Evolutionary conservation across 2,797 vertebrate genomes (phyloP).

Genomic region (Micromesistius poutassou): DNA sequence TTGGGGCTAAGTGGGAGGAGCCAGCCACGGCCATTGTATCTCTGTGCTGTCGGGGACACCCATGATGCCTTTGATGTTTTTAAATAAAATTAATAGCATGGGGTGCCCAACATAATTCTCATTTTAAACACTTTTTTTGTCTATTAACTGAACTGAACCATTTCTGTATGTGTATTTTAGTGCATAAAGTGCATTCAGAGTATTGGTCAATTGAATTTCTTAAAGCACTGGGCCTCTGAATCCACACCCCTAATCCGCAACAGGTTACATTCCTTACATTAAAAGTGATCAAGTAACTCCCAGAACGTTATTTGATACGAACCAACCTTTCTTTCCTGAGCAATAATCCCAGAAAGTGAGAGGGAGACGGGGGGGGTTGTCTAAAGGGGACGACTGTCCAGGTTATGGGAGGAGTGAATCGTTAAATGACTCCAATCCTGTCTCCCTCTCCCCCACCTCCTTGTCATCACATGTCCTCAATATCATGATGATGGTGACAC

Average conservation of each 20-base stretch:
- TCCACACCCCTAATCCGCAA: neutral
- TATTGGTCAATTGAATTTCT: neutral
- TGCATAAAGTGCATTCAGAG: neutral
- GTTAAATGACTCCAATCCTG: neutral
- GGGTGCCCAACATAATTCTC: too few relatives aligned
- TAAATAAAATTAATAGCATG: too few relatives aligned
- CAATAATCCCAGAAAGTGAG: neutral
- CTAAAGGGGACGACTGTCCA: neutral
- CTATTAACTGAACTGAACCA: neutral
- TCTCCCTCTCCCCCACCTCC: constrained; percentile 20
- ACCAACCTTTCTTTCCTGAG: neutral
- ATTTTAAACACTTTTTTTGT: too few relatives aligned
- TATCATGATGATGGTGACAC: constrained; percentile 24
- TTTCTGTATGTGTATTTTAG: neutral
- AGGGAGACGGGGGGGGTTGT: neutral
- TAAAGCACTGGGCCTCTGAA: neutral
- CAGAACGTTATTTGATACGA: neutral
- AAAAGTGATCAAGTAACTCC: neutral
- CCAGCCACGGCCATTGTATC: too few relatives aligned
- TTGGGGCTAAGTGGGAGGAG: too few relatives aligned
- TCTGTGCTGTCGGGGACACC: too few relatives aligned
- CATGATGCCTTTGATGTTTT: too few relatives aligned
- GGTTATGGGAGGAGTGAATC: neutral
- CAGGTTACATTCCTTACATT: constrained; percentile 1
- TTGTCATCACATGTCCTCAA: constrained; percentile 40